Evolutionary conservation across 2,888 invertebrate species (phyloP), one percentile per base, ranked within the genome.

Genomic region (Strigamia transsilvanica): DNA sequence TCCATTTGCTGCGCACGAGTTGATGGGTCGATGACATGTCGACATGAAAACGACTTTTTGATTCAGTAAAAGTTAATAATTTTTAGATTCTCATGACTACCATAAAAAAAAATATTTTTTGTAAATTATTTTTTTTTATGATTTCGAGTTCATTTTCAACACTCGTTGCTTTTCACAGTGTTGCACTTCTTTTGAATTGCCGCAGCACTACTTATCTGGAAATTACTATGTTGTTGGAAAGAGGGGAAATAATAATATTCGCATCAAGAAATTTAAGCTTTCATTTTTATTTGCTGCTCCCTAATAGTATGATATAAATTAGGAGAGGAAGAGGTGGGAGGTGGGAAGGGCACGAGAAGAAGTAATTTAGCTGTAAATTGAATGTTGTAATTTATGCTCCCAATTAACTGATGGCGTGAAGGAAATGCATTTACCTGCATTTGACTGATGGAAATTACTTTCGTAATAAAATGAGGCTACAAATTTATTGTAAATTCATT

Each of bases 351-450:
- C 2, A 0, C 5, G 61, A 66, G 21, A 5, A 66, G 61, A 66
- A 66, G 61, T 66, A 66, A 66, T 66, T 66, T 66, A 66, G 61
- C 61, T 66, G 61, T 66, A 66, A 66, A 66, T 66, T 66, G 61
- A 66, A 66, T 66, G 61, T 66, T 66, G 61, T 66, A 66, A 66
- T 66, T 66, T 66, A 66, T 66, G 61, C 21, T 23, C 61, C 23
- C 61, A 66, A 66, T 66, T 66, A 66, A 66, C 61, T 21, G 61
- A 66, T 66, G 61, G 61, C 21, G 61, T 66, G 61, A 66, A 66
- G 61, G 61, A 66, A 66, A 66, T 66, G 61, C 61, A 23, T 66
- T 66, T 66, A 66, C 61, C 61, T 66, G 61, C 61, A 21, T 23
- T 66, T 66, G 61, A 66, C 61, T 66, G 61, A 66, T 66, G 61